Conservation (phyloP, 2,113 vertebrate genomes). For the Oceanites oceanicus region DNA sequence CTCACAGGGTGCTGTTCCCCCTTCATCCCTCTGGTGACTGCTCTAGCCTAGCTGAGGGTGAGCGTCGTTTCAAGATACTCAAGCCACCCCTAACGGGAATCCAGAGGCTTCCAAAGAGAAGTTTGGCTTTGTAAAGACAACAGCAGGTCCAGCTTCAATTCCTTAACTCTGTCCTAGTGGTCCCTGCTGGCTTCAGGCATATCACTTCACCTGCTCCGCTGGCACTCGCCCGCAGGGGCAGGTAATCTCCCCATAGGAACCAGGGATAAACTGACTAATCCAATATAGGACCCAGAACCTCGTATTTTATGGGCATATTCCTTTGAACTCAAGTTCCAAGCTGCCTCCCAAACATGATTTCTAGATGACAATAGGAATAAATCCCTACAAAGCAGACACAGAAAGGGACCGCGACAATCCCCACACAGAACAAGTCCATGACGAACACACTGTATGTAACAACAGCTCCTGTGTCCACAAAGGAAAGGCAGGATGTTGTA, state of each 20-base stretch:
- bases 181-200: not conserved
- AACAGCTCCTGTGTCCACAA: not conserved
- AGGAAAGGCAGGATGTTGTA: not conserved
- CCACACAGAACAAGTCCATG: rapidly evolving
- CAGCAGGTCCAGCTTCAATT: not conserved
- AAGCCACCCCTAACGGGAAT: not conserved
- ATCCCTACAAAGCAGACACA: not conserved
- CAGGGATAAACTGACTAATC: not conserved
- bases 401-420: not conserved
- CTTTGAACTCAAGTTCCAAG: not conserved
- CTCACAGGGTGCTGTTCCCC: not conserved
- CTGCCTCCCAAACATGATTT: not conserved
- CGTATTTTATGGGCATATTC: not conserved
- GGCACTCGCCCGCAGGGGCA: not conserved
- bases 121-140: not conserved
- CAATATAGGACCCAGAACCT: not conserved
- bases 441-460: rapidly evolving
- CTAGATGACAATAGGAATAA: not conserved
- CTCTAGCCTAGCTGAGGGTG: not conserved
- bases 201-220: not conserved
- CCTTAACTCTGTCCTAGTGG: not conserved
- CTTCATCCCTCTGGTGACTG: not conserved
- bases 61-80: not conserved
- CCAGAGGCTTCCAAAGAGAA: not conserved
- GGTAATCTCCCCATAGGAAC: not conserved